Base-by-base conservation (phyloP, 2,888 invertebrate species). In the Pilophorus perplexus region DNA sequence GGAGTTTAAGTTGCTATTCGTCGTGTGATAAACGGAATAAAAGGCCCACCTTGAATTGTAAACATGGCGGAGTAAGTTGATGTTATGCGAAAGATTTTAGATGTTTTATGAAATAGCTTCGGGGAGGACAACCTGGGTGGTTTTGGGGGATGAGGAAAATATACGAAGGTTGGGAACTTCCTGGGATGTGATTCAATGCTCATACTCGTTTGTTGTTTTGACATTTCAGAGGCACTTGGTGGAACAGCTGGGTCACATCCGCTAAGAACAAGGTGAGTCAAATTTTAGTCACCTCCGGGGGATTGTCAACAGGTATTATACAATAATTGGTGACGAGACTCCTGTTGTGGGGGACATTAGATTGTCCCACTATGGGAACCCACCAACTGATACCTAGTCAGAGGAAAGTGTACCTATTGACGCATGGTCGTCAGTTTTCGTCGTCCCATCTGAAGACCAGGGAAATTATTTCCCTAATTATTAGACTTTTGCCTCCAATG, bases 181-280 rank as follows among this genome's bases (percentile, higher is more conserved):
- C 8, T 16, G 18, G 2, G 3, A 14, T 46, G 33, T 8, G 12
- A 18, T 46, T 22, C 10, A 3, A 8, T 52, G 3, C 52, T 52
- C 8, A 3, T 5, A 52, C 3, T n/a, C 8, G 18, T 23, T 20
- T 38, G 3, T 28, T 52, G 5, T 55, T 14, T 28, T 6, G 23
- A 37, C 27, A 16, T 64, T 46, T 23, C 46, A 64, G 68, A 54
- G 79, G 79, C 28, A 80, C 80, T 74, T 83, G 82, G 82, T 84
- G 83, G 83, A 82, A 81, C 72, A 79, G 81, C 40, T 83, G 83
- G 83, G 75, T 83, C 27, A 78, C 81, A 52, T 80, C 82, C 12
- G 83, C 84, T 59, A 83, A 83, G 74, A 77, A 80, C 64, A 84
- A 83, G 80, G 83, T 83, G 74, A 69, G 64, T 22, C 18, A 12